Percentiles rank a stretch among this genome's conserved stretches.
Evolutionary conservation across 2,888 invertebrate species (phyloP).

Genomic region (Callimorpha dominula): DNA sequence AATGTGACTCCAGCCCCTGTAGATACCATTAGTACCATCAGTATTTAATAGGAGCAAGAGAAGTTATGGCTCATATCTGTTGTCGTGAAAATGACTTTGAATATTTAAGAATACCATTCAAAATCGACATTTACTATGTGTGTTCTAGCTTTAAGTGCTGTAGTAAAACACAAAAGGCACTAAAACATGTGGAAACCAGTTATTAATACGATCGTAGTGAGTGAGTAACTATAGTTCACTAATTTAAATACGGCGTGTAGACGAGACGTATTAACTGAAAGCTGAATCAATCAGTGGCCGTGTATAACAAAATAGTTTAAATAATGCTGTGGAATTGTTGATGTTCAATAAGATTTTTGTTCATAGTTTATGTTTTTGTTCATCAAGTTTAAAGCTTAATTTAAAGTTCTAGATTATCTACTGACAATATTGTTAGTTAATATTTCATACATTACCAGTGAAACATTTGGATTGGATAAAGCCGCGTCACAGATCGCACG

Average conservation of each 20-base stretch:
- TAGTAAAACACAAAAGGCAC: not conserved
- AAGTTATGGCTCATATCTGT: not conserved
- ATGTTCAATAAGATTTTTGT: slow-evolving; percentile 7
- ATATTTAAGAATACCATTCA: slow-evolving; percentile 8
- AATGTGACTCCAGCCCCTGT: slow-evolving; percentile 77
- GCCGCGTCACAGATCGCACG: not conserved
- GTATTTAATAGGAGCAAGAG: slow-evolving; percentile 67
- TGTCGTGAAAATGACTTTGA: slow-evolving; percentile 21
- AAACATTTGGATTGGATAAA: not conserved
- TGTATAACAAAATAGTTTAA: not conserved
- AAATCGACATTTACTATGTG: slow-evolving; percentile 14
- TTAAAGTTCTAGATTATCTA: not conserved
- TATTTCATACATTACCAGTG: not conserved
- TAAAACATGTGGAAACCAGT: not conserved
- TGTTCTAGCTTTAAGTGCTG: not conserved
- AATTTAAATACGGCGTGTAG: not conserved
- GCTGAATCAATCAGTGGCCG: not conserved
- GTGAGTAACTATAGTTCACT: not conserved
- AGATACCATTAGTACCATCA: slow-evolving; percentile 84
- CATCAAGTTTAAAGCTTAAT: not conserved
- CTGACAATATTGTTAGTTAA: not conserved
- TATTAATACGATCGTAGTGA: not conserved
- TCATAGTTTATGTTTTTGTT: not conserved
- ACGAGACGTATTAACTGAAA: not conserved
- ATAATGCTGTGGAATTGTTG: slow-evolving; percentile 17